Evolutionary conservation across 2,113 vertebrate genomes (phyloP), one percentile per base, ranked within the genome.

Genomic region (Leptosomus discolor): DNA sequence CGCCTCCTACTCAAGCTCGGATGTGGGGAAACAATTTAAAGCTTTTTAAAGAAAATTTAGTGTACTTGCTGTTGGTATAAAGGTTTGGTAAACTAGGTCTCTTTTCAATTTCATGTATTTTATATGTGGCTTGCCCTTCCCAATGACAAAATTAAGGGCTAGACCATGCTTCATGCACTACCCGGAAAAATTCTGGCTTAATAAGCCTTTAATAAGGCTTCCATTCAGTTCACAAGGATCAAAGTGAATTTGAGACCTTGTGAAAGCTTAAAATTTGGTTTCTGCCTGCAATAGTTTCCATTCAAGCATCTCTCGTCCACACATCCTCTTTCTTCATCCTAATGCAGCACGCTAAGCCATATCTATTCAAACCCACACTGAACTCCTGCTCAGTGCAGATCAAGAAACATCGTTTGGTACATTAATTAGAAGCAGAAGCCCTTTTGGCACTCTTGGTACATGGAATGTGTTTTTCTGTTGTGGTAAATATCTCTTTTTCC

Each of bases 61-160:
- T 57, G 32, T 26, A 37, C 21, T 1, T 15, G 18, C 10, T 1
- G 0, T 53, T 45, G 16, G 6, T 73, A 37, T 46, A 26, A 90
- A 77, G 5, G 12, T 37, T 67, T 65, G 17, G 30, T 77, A 63
- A 69, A 36, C 30, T 39, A 53, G 0, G 0, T 48, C 21, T 34
- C 64, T 45, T 45, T 90, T 74, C 5, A 22, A 26, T 65, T 29
- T 73, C 6, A 34, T 34, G 19, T 48, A 36, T 58, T 88, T 78
- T 23, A 41, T 43, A 61, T 0, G 0, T 8, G 2, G 12, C 5
- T 81, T 46, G 45, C 45, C 45, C 19, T 84, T 71, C 34, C 39
- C 1, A 1, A 8, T 27, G 58, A 50, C 26, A 58, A 85, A 78
- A 56, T 30, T 32, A 84, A 45, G 5, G n/a, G 67, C 7, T 9